Evolutionary conservation across 64 coral and sea anemone genomes (phyloP), one percentile per base, ranked within the genome.

Genomic region (Dendronephthya gigantea): DNA sequence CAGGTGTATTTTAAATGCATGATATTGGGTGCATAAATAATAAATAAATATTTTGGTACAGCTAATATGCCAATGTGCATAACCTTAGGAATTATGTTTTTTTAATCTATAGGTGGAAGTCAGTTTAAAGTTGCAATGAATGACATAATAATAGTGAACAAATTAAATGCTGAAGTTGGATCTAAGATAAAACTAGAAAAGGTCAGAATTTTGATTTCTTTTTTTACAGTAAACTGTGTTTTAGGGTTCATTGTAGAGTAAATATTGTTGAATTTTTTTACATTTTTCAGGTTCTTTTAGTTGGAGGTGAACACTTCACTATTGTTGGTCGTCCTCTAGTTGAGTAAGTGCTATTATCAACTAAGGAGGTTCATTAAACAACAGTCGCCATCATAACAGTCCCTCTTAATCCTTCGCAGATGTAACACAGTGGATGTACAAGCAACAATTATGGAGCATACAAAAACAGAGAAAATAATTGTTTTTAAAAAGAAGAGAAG

Each of bases 401-500:
- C 3, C 34, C 55, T 22, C 32, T n/a, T 28, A 62, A 48, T 43
- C 17, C 13, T 2, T 49, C 47, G 59, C 28, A 97, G 94, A 9
- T 51, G 83, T 86, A 89, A 97, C 35, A 76, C 92, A 12, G 89
- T 90, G 25, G 92, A 55, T 72, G 62, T 97, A 35, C 86, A 93
- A 82, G 94, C 94, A 50, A 93, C 91, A 40, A 89, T 97, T 14
- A 66, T 93, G 41, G 94, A 97, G 37, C 92, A 97, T 82, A 93
- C 91, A 33, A 97, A 97, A 48, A 81, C 91, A 50, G 86, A 91
- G 28, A 97, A 97, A 87, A 89, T 93, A 15, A 91, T 97, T 81
- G 91, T 90, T 12, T 97, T 97, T 83, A 97, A 97, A 55, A 97
- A 93, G 52, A 97, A 97, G 83, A 86, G 94, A 89, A 91, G 94